Base-by-base conservation (phyloP, 2,888 invertebrate species). In the Xestia sexstrigata region DNA sequence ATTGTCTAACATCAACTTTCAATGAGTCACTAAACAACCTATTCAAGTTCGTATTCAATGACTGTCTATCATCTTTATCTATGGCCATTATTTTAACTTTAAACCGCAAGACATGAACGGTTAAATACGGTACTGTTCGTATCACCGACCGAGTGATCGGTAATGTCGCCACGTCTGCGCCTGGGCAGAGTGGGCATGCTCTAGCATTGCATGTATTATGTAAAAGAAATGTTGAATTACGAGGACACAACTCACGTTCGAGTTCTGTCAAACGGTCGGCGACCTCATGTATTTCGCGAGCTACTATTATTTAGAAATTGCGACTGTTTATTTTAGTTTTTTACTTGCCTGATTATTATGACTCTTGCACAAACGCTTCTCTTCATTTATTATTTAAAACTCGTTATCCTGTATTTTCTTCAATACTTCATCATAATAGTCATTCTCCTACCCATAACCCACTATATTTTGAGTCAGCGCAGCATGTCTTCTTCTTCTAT, bases 241-340 rank as follows among this genome's bases (percentile, higher is more conserved):
- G 91, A 90, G 88, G 90, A 91, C 90, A 83, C 82, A 82, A 82
- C 86, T 84, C 87, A 89, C 87, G 84, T 84, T 81, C 78, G 78
- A 80, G 79, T 87, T 82, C 85, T 84, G 83, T 81, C 88, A 86
- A 84, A 81, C 90, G 95, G 93, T 94, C 94, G 90, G 79, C 79
- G 93, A 95, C 92, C 94, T 91, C 86, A 92, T 83, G 89, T 91
- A 91, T 93, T 93, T 93, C 88, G 90, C 88, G 86, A 89, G 87
- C 87, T 70, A 58, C 60, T 67, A 81, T 76, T 81, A 66, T 90
- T 91, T 91, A 90, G 76, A 85, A 79, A 76, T 67, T 74, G 87
- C 89, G 90, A 89, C 75, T 86, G 85, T 83, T 70, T 70, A 60
- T 45, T 52, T 7, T 35, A 35, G n/a, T 15, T 62, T 20, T 70